Evolutionary conservation across 2,888 invertebrate genomes (phyloP).

Genomic region (Lobophora halterata): DNA sequence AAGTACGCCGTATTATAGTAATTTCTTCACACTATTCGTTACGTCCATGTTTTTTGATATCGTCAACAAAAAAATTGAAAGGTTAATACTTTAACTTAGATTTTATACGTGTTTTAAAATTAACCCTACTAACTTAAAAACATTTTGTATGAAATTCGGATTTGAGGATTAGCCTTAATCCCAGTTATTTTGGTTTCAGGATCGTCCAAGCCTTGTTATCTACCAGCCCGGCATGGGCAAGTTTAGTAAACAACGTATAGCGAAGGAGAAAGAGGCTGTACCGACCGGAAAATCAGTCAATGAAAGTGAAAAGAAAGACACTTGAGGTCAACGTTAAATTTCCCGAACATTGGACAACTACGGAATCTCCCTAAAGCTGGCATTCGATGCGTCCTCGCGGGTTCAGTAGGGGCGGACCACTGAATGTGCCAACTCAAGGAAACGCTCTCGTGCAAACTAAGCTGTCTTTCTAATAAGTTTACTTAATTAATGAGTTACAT

Average conservation of each 20-base stretch:
- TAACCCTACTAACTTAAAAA: no score
- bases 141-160: no score
- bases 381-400: slow-evolving; percentile 64
- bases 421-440: slow-evolving; percentile 68
- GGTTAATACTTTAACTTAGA: no score
- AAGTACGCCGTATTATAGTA: no score
- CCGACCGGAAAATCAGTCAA: slow-evolving; percentile 53
- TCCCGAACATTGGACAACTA: slow-evolving; percentile 73
- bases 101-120: no score
- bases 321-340: slow-evolving; percentile 58
- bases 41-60: no score
- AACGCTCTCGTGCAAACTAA: slow-evolving; percentile 60
- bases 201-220: slow-evolving; percentile 93
- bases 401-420: slow-evolving; percentile 58
- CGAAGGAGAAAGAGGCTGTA: slow-evolving; percentile 69
- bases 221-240: slow-evolving; percentile 95
- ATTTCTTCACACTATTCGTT: no score
- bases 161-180: no score
- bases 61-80: no score
- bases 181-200: slow-evolving; percentile 67
- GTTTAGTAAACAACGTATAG: slow-evolving; percentile 84
- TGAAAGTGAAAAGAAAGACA: slow-evolving; percentile 77
- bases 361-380: slow-evolving; percentile 72
- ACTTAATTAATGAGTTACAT: slow-evolving; percentile 63
- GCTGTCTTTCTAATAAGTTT: slow-evolving; percentile 59